These are phyloP conservation scores for Acanthurus lineatus DNA, from an alignment of 2,797 vertebrate species.

Conservation along the genomic window DNA sequence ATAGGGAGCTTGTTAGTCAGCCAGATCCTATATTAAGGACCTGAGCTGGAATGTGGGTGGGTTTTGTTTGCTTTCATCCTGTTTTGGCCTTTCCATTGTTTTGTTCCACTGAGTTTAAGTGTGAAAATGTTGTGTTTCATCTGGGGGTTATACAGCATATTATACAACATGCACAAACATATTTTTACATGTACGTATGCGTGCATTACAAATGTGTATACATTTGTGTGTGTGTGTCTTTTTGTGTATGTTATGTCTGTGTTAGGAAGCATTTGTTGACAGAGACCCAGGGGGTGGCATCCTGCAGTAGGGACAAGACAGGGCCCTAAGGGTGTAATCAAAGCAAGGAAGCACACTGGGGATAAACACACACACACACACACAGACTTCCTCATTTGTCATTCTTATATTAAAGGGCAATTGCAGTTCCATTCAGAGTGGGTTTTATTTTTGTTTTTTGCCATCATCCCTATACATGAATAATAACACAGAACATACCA, in stretches of 20 bases:
- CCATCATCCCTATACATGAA: slow-evolving; percentile 15
- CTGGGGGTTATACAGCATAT: slow-evolving; percentile 15
- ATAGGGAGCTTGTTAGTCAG: slow-evolving; percentile 66
- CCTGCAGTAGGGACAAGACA: slow-evolving; percentile 78
- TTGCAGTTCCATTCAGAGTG: slow-evolving; percentile 50
- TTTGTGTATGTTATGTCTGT: slow-evolving; percentile 50
- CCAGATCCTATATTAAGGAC: slow-evolving; percentile 67
- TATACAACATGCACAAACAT: slow-evolving; percentile 37
- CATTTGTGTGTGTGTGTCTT: slow-evolving; percentile 2
- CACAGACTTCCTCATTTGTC: slow-evolving; percentile 51
- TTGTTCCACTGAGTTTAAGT: slow-evolving; percentile 29
- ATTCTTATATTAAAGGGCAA: slow-evolving; percentile 60
- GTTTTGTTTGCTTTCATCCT: slow-evolving; percentile 62
- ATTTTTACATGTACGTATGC: slow-evolving; percentile 27
- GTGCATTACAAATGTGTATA: not conserved
- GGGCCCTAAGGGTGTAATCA: slow-evolving; percentile 80
- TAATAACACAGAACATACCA: slow-evolving; percentile 6
- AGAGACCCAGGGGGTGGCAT: slow-evolving; percentile 81
- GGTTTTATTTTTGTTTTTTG: slow-evolving; percentile 21
- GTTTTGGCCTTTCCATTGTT: slow-evolving; percentile 59
- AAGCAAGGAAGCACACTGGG: slow-evolving; percentile 76
- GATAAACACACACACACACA: slow-evolving; percentile 56
- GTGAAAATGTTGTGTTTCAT: slow-evolving; percentile 33
- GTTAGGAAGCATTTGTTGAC: slow-evolving; percentile 81
- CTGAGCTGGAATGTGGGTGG: slow-evolving; percentile 71